Base-by-base conservation (phyloP, 2,113 vertebrate genomes). In the Caracal caracal region DNA sequence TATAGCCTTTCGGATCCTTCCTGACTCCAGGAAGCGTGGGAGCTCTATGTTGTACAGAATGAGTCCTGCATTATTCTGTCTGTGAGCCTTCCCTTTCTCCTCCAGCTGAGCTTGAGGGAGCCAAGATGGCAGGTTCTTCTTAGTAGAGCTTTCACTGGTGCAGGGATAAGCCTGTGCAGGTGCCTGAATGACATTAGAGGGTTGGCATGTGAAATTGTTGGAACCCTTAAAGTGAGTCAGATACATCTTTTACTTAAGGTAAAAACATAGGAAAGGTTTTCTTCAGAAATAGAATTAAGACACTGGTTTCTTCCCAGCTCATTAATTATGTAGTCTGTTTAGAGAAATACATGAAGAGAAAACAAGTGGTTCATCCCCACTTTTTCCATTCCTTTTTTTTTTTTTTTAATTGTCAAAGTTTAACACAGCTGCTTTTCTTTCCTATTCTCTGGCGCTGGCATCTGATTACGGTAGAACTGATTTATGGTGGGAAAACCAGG, bases 401-500 rank as follows among this genome's bases (percentile, higher is more conserved):
- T 83, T 78, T 88, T 80, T 59, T 75, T 26, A 22, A 61, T 76
- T 89, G 63, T 97, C 88, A 26, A 63, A 90, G 65, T 97, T 94
- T 97, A 97, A 97, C 98, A 96, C 81, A 43, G 71, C 84, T 90
- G 93, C 96, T 98, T 98, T 90, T 66, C 95, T 98, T 97, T 97
- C 0, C 0, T 95, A 51, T 97, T 94, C 93, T 94, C 93, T 95
- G 89, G 43, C 3, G 2, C 15, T 86, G 76, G 88, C 47, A 88
- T 94, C 97, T 97, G 97, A 97, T 95, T 95, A 96, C 3, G 3
- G 91, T 88, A 66, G 87, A 85, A 47, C 95, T 90, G 97, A 98
- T 97, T 97, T 98, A 98, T 30, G 59, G 93, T 10, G 53, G 66
- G 95, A 95, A 95, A 97, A 95, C 95, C 89, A 65, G 35, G 89